Conservation (phyloP, 2,888 invertebrate species). For the Ashinkailepas kermadecensis region DNA sequence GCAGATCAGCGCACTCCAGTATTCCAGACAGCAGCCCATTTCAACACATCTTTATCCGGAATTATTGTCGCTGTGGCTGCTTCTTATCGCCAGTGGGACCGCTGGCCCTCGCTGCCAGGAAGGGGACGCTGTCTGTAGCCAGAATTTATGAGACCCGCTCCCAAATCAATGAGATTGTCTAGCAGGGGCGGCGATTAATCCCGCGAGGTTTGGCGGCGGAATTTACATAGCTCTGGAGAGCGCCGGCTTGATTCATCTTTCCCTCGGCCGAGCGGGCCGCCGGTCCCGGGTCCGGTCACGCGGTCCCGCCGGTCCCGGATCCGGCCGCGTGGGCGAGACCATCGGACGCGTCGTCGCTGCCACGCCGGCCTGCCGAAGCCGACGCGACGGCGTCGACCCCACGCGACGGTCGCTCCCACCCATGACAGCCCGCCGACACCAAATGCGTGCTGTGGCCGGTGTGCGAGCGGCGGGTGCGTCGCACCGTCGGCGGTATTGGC, state of each 20-base stretch:
- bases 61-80: not conserved
- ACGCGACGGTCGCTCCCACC: no score
- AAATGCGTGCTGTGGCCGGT: no score
- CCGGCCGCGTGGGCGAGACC: not conserved
- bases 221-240: constrained; percentile 21
- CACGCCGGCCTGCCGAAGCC: no score
- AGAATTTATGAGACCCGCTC: constrained; percentile 9
- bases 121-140: not conserved
- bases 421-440: no score
- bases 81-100: not conserved
- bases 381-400: no score
- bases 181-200: constrained; percentile 17
- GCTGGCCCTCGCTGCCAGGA: not conserved
- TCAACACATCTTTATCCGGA: constrained; percentile 20
- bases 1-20: not conserved
- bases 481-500: no score
- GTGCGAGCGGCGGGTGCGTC: no score
- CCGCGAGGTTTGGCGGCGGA: not conserved
- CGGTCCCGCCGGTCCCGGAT: no score
- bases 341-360: no score
- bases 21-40: not conserved
- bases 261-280: not conserved
- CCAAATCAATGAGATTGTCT: constrained; percentile 21
- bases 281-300: no score
- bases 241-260: not conserved